Evolutionary conservation across 2,113 vertebrate species (phyloP).

Genomic region (Acrocephalus arundinaceus): DNA sequence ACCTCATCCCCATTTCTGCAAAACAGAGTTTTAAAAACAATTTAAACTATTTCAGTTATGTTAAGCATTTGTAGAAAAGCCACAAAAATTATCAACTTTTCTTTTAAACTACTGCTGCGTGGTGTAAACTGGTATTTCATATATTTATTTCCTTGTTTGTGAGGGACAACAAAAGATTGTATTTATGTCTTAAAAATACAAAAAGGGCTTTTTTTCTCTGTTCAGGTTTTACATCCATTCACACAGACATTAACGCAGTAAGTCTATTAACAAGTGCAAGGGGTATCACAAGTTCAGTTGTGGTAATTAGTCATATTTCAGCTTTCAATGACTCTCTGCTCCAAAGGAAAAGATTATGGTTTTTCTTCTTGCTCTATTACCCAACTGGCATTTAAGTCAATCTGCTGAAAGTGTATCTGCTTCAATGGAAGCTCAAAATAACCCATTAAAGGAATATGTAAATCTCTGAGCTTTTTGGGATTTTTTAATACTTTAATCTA

Average conservation of each 20-base stretch:
- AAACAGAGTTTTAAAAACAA: neutral
- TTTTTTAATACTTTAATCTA: slow-evolving; percentile 26
- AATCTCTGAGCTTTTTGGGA: neutral
- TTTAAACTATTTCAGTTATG: neutral
- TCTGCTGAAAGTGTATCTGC: slow-evolving; percentile 22
- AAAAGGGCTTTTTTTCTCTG: neutral
- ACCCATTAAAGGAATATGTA: slow-evolving; percentile 27
- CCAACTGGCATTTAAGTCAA: slow-evolving; percentile 43
- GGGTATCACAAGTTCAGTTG: slow-evolving; percentile 20
- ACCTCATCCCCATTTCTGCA: neutral
- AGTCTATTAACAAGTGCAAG: slow-evolving; percentile 1
- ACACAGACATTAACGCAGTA: neutral
- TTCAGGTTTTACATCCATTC: neutral
- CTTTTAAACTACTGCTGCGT: neutral
- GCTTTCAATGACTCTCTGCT: neutral
- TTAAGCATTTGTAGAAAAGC: neutral
- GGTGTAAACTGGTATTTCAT: neutral
- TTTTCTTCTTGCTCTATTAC: slow-evolving; percentile 46
- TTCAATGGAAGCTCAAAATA: slow-evolving; percentile 49
- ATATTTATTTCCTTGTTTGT: neutral
- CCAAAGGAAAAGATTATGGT: slow-evolving; percentile 11
- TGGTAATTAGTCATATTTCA: slow-evolving; percentile 42
- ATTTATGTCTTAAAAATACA: neutral
- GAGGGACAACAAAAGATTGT: neutral
- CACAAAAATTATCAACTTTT: neutral